A percentile compares a stretch with the other conserved stretches of the same genome.
These are phyloP conservation scores for Ictalurus furcatus DNA, from an alignment of 2,113 vertebrate genomes.

Conservation along the genomic window DNA sequence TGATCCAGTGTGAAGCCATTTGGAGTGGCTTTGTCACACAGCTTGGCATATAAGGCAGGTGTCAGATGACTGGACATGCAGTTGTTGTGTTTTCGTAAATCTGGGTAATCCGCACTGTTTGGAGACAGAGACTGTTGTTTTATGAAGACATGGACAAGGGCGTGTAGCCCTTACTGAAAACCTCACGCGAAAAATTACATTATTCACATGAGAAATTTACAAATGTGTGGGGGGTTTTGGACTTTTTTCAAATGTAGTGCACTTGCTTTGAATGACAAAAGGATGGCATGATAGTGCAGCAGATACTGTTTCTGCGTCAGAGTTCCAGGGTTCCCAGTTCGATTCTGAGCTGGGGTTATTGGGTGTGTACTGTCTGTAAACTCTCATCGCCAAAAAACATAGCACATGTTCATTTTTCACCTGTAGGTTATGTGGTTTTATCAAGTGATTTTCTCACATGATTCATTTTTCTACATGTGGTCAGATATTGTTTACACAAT, in stretches of 20 bases:
- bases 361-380: neutral
- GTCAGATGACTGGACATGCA: constrained; percentile 95
- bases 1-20: constrained; percentile 91
- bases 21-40: constrained; percentile 88
- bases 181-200: neutral
- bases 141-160: neutral
- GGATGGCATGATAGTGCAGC: neutral
- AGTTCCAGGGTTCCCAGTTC: neutral
- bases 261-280: neutral
- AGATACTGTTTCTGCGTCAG: neutral
- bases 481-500: neutral
- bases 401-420: neutral
- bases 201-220: neutral
- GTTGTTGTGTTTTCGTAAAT: constrained; percentile 97
- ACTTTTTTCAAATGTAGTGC: neutral
- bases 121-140: constrained; percentile 6
- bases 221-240: neutral
- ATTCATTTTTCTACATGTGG: neutral
- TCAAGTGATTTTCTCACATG: neutral
- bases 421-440: neutral
- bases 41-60: constrained; percentile 86
- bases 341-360: neutral
- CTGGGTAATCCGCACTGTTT: constrained; percentile 91
- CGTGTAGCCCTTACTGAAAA: neutral
- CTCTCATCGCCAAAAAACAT: neutral